A percentile compares a stretch with the other conserved stretches of the same genome.
Conservation (phyloP, 2,888 invertebrate genomes). For the Thelaira solivaga region DNA sequence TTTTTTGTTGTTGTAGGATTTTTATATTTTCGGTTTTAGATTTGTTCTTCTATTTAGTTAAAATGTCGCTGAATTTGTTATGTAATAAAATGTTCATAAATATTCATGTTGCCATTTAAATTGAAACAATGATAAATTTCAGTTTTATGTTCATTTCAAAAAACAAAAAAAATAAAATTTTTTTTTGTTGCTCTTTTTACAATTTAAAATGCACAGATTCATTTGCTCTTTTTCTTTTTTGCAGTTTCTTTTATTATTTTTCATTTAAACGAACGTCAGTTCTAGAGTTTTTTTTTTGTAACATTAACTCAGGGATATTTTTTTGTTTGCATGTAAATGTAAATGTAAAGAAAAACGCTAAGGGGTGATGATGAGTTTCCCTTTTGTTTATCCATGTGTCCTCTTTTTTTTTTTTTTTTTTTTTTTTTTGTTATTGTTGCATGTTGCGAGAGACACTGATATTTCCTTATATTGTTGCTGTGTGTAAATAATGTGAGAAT, state of each 20-base stretch:
- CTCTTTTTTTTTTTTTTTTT: too few species aligned
- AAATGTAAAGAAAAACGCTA: too few species aligned
- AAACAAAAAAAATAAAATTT: too few species aligned
- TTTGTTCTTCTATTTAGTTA: slow-evolving; percentile 24
- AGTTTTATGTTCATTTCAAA: slow-evolving; percentile 45
- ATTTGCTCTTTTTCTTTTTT: slow-evolving; percentile 5
- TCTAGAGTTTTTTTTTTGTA: neutral
- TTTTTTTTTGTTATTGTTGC: neutral
- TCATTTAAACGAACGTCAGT: slow-evolving; percentile 2
- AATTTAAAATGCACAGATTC: slow-evolving; percentile 45
- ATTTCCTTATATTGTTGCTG: neutral
- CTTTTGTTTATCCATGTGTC: slow-evolving; percentile 23
- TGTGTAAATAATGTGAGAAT: slow-evolving; percentile 8
- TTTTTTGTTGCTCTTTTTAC: neutral
- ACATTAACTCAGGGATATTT: neutral
- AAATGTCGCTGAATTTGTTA: slow-evolving; percentile 61
- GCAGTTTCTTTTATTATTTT: too few species aligned
- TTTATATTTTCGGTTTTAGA: slow-evolving; percentile 37
- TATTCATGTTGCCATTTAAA: slow-evolving; percentile 62
- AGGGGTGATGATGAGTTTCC: slow-evolving; percentile 39
- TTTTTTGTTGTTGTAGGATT: slow-evolving; percentile 34
- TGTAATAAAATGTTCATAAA: slow-evolving; percentile 62
- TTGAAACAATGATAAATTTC: slow-evolving; percentile 62
- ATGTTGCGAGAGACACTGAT: neutral
- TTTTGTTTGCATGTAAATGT: too few species aligned